Evolutionary conservation across 2,113 vertebrate species (phyloP).

Genomic region (western clawed frog (Xenopus tropicalis)): DNA sequence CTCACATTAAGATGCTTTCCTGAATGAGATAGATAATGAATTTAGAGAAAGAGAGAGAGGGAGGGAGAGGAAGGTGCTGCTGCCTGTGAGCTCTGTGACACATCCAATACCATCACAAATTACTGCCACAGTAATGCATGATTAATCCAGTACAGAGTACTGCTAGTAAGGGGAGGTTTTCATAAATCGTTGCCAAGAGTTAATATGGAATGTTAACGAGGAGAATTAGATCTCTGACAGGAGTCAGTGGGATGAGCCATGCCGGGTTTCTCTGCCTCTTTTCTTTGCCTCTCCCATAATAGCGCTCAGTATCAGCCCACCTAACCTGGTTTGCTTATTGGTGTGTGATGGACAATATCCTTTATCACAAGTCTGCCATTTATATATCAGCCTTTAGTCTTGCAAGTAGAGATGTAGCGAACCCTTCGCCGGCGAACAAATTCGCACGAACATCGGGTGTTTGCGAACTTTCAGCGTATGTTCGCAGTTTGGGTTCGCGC

Average conservation of each 20-base stretch:
- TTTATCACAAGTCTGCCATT: no score
- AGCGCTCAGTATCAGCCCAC: no score
- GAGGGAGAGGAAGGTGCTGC: not conserved
- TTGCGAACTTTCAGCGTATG: no score
- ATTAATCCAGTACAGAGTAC: conserved; percentile 47
- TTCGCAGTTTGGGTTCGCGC: no score
- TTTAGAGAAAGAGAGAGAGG: not conserved
- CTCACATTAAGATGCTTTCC: conserved; percentile 22
- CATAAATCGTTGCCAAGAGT: not conserved
- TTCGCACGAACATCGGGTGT: no score
- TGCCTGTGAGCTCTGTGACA: conserved; percentile 47
- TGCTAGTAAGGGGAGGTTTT: not conserved
- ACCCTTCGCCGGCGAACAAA: no score
- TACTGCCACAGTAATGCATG: conserved; percentile 39
- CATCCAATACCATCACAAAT: conserved; percentile 51
- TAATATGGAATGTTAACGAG: conserved; percentile 8
- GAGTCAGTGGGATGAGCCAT: not conserved
- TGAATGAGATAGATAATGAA: conserved; percentile 25
- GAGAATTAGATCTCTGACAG: not conserved
- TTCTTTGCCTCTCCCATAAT: not conserved
- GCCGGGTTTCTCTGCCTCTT: not conserved
- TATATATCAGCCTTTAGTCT: no score
- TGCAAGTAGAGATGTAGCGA: no score
- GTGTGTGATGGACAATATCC: no score
- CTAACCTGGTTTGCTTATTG: no score